These are phyloP conservation scores for Butastur rufipennis DNA, from an alignment of 2,113 vertebrate genomes.

Conservation along the genomic window DNA sequence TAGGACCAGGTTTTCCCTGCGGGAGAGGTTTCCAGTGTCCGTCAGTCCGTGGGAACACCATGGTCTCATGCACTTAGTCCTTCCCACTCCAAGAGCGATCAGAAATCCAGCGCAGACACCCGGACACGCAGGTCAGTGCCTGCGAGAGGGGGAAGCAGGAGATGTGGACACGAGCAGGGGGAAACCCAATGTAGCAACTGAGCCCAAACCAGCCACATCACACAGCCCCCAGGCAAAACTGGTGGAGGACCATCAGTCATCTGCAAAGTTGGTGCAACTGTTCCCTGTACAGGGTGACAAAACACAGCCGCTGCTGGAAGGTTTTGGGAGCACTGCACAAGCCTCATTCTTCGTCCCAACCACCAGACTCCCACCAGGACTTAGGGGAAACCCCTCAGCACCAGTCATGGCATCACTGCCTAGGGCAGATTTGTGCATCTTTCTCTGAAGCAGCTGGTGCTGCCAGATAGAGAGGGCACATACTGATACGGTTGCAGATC, in stretches of 20 bases:
- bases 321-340: background rate
- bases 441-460: background rate
- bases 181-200: background rate
- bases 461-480: too few relatives aligned
- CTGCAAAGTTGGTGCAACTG: background rate
- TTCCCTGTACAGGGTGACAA: background rate
- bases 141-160: background rate
- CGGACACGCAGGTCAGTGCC: background rate
- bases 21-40: background rate
- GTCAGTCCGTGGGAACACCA: rapidly evolving
- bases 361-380: background rate
- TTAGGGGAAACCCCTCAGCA: background rate
- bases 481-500: rapidly evolving
- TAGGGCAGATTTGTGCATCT: background rate
- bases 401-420: background rate
- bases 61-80: rapidly evolving
- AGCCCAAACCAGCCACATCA: background rate
- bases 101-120: background rate
- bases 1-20: background rate
- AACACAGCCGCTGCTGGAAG: background rate
- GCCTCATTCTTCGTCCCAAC: background rate
- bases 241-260: rapidly evolving
- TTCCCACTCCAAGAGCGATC: background rate
- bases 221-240: rapidly evolving
- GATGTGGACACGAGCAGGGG: background rate